These are phyloP conservation scores for Perizoma affinitatum DNA, from an alignment of 2,888 invertebrate genomes.

Conservation along the genomic window DNA sequence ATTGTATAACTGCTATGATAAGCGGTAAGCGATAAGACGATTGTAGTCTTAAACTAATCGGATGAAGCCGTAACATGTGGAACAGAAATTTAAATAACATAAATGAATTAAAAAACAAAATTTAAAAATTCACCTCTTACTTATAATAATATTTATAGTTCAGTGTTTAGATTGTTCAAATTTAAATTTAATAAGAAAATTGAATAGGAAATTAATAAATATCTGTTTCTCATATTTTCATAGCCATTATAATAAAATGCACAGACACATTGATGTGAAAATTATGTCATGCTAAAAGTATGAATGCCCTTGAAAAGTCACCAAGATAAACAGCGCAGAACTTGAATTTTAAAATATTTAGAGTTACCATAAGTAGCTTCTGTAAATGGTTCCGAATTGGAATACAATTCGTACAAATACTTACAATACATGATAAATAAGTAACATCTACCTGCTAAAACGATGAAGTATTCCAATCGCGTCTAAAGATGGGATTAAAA, in stretches of 20 bases:
- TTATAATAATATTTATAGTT: no score
- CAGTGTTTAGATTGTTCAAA: no score
- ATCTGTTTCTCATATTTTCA: no score
- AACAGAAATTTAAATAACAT: background rate
- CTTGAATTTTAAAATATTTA: conserved; percentile 10
- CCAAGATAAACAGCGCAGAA: conserved; percentile 21
- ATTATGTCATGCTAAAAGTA: conserved; percentile 23
- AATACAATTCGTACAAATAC: background rate
- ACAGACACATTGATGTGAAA: conserved; percentile 9
- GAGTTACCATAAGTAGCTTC: background rate
- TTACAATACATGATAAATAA: no score
- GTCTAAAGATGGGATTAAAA: no score
- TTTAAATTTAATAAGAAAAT: no score
- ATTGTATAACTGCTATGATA: conserved; percentile 13
- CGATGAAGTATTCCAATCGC: no score
- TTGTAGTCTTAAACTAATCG: conserved; percentile 30
- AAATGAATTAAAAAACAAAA: no score
- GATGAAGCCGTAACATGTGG: conserved; percentile 41
- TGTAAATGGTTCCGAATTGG: background rate
- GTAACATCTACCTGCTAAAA: no score
- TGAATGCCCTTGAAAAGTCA: conserved; percentile 25
- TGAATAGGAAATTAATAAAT: no score
- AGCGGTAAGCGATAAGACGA: conserved; percentile 14
- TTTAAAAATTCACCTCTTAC: no score
- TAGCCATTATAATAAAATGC: no score